Evolutionary conservation across 2,797 vertebrate genomes (phyloP), one percentile per base, ranked within the genome.

Genomic region (Mycteria americana): DNA sequence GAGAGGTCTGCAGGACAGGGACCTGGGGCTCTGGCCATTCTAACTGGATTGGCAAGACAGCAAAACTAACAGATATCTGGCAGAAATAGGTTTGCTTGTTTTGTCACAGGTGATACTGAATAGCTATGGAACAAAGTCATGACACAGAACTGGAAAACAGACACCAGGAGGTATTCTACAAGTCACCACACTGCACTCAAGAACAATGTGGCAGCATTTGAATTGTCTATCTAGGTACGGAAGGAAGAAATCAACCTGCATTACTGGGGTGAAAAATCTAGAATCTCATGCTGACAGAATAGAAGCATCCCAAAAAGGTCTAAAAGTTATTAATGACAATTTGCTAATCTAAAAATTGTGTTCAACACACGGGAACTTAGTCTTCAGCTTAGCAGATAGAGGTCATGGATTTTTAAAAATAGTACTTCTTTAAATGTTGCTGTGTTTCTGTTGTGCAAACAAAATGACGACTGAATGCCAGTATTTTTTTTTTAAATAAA

Each of bases 91-190:
- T n/a, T 7, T 39, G 11, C 11, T 56, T 60, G 5, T 9, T 84
- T 53, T 80, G 10, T 59, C 3, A 3, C 14, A 39, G 56, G 22
- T 30, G 5, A 31, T 45, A 21, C 11, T 25, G 27, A 37, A 18
- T 2, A 46, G 9, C 21, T 62, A 11, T 7, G 30, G 30, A 80
- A 2, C 27, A 45, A 48, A 62, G 5, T 6, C 1, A 0, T 54
- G 54, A 12, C 25, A 73, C 7, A 37, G 1, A 3, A 2, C 50
- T 46, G 17, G 16, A n/a, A 19, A 63, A 15, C 18, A 72, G 13
- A 50, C 25, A 51, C 13, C 14, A 41, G 9, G 7, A 63, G 6
- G 2, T 22, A 31, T 23, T 12, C 4, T 46, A 23, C 7, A 12
- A 68, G 31, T 9, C 27, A 72, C 8, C 18, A 60, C 51, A 46